Evolutionary conservation across 2,888 invertebrate genomes (phyloP).

Genomic region (Brachyptera putata): DNA sequence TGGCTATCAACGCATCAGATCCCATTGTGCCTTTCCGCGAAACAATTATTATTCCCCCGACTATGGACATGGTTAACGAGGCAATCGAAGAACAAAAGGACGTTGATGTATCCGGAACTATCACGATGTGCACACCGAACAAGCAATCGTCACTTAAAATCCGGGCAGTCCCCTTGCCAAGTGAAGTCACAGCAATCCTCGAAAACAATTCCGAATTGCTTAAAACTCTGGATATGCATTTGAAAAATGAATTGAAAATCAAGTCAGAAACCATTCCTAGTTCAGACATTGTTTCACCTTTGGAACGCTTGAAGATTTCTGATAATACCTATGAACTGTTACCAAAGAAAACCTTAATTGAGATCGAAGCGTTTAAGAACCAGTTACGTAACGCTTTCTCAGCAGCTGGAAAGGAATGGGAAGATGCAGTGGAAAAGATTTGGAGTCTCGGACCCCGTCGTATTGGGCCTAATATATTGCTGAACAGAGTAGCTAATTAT

Average conservation of each 20-base stretch:
- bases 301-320: too few species aligned
- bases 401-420: conserved; percentile 53
- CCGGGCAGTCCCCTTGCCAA: conserved; percentile 70
- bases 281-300: too few species aligned
- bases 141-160: conserved; percentile 68
- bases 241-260: background rate
- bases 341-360: conserved; percentile 43
- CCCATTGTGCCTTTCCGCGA: conserved; percentile 97
- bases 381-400: conserved; percentile 58
- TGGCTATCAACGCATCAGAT: conserved; percentile 84
- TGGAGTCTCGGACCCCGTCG: conserved; percentile 92
- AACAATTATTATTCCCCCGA: conserved; percentile 79
- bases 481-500: conserved; percentile 74
- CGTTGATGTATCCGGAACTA: conserved; percentile 42
- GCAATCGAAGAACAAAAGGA: conserved; percentile 61
- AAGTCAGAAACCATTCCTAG: background rate
- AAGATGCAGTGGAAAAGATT: conserved; percentile 59
- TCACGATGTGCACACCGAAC: conserved; percentile 63
- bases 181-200: conserved; percentile 62
- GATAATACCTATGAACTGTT: too few species aligned
- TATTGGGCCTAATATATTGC: conserved; percentile 72
- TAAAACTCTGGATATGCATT: conserved; percentile 39
- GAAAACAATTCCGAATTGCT: conserved; percentile 68
- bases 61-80: conserved; percentile 81
- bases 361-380: conserved; percentile 50